Evolutionary conservation across 2,113 vertebrate species (phyloP).

Genomic region (Cervus canadensis): DNA sequence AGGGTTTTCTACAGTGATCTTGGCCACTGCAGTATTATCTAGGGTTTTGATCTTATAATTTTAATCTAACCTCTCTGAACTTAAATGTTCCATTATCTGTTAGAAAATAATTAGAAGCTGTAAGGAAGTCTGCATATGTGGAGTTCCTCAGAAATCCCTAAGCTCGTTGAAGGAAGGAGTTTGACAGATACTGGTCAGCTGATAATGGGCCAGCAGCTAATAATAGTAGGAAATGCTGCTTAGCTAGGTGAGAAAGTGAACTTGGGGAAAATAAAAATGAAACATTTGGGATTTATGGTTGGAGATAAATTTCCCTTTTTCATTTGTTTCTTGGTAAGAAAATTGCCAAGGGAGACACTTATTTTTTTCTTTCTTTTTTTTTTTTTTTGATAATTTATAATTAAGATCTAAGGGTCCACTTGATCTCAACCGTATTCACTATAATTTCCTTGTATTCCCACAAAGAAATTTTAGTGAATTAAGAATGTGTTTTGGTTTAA

Average conservation of each 20-base stretch:
- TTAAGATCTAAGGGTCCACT: conserved; percentile 75
- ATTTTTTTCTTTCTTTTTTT: neutral
- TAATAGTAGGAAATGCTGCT: conserved; percentile 79
- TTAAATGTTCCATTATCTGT: conserved; percentile 80
- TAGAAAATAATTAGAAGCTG: conserved; percentile 83
- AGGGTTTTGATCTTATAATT: conserved; percentile 75
- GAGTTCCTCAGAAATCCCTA: conserved; percentile 77
- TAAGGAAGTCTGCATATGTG: conserved; percentile 71
- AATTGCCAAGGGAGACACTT: conserved; percentile 74
- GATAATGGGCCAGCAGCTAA: conserved; percentile 77
- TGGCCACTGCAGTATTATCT: conserved; percentile 54
- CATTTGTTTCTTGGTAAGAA: conserved; percentile 80
- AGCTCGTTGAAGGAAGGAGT: conserved; percentile 79
- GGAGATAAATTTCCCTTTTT: conserved; percentile 78
- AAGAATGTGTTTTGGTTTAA: conserved; percentile 62
- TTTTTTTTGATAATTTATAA: conserved; percentile 73
- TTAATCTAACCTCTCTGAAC: conserved; percentile 77
- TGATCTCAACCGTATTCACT: conserved; percentile 56
- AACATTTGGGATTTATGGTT: conserved; percentile 77
- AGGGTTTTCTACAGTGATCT: conserved; percentile 38
- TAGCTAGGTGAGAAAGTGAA: conserved; percentile 82
- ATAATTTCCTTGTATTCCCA: conserved; percentile 43
- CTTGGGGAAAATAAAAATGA: conserved; percentile 79
- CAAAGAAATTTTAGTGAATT: conserved; percentile 31
- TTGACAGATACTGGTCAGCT: conserved; percentile 80